Conservation (phyloP, 2,888 invertebrate genomes). For the Drosophila multiciliata region DNA sequence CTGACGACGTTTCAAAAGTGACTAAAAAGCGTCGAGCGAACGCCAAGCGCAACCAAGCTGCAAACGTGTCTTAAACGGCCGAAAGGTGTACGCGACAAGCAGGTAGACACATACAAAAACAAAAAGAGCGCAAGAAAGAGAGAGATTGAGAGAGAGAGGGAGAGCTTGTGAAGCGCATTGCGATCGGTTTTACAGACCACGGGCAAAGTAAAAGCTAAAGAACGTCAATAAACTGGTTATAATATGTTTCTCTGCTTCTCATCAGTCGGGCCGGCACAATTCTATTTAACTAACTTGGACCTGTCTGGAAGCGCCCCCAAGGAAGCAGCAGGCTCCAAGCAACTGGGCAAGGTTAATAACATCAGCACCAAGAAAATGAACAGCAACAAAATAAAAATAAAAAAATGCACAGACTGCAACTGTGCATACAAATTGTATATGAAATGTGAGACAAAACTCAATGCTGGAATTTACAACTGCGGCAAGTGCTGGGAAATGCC, state of each 20-base stretch:
- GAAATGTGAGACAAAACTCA: conserved; percentile 42
- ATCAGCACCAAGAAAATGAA: conserved; percentile 25
- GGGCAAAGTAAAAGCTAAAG: conserved; percentile 61
- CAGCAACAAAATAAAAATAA: conserved; percentile 3
- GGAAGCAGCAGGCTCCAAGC: conserved; percentile 39
- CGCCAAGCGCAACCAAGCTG: conserved; percentile 66
- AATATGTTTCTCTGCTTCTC: conserved; percentile 1
- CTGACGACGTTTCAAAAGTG: conserved; percentile 70
- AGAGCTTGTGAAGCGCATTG: conserved; percentile 22
- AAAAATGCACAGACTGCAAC: conserved; percentile 46
- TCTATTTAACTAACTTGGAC: conserved; percentile 53
- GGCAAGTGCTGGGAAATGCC: neutral
- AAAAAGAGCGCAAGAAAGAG: neutral
- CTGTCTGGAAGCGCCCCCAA: conserved; percentile 51
- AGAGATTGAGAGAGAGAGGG: conserved; percentile 14
- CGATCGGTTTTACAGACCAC: conserved; percentile 19
- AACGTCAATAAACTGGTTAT: conserved; percentile 63
- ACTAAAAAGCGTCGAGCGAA: conserved; percentile 60
- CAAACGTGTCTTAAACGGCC: conserved; percentile 73
- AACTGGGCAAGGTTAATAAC: conserved; percentile 63
- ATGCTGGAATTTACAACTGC: conserved; percentile 17
- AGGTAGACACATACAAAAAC: conserved; percentile 19
- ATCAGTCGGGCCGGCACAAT: conserved; percentile 56
- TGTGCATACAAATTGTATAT: conserved; percentile 57
- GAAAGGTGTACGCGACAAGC: conserved; percentile 38